Conservation (phyloP, 2,888 invertebrate species). For the Myathropa florea region DNA sequence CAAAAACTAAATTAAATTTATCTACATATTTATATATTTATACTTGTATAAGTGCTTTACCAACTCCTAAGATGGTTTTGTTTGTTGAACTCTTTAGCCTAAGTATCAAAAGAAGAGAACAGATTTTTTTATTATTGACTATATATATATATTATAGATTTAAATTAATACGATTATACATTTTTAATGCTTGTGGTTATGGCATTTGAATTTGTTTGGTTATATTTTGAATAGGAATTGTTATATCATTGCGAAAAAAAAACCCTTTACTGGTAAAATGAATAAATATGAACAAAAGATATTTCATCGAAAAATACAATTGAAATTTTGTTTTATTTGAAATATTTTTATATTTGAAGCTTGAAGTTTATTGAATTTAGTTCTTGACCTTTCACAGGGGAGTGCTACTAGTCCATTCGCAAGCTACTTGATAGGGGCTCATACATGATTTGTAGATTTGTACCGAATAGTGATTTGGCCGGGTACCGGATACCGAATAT, state of each 20-base stretch:
- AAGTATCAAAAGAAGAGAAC: constrained; percentile 4
- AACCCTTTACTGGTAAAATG: constrained; percentile 56
- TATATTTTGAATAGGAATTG: constrained; percentile 55
- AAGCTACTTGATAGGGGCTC: too few relatives aligned
- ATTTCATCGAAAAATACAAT: constrained; percentile 60
- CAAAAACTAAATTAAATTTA: constrained; percentile 55
- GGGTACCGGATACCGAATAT: too few relatives aligned
- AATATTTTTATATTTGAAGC: too few relatives aligned
- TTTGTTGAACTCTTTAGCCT: constrained; percentile 59
- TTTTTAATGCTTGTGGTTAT: constrained; percentile 57
- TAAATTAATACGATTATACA: constrained; percentile 55
- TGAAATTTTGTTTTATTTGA: not conserved
- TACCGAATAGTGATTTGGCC: too few relatives aligned
- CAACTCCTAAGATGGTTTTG: constrained; percentile 59
- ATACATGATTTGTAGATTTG: too few relatives aligned
- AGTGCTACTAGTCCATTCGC: too few relatives aligned
- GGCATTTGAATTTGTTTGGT: constrained; percentile 48
- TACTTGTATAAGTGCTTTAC: constrained; percentile 68
- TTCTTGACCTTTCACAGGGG: too few relatives aligned
- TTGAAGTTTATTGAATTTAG: too few relatives aligned
- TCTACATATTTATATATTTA: constrained; percentile 65
- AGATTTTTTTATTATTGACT: constrained; percentile 31
- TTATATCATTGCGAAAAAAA: constrained; percentile 47
- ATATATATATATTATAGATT: constrained; percentile 20
- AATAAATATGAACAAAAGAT: constrained; percentile 60